Base-by-base conservation (phyloP, 2,888 invertebrate genomes). In the Automeris io region DNA sequence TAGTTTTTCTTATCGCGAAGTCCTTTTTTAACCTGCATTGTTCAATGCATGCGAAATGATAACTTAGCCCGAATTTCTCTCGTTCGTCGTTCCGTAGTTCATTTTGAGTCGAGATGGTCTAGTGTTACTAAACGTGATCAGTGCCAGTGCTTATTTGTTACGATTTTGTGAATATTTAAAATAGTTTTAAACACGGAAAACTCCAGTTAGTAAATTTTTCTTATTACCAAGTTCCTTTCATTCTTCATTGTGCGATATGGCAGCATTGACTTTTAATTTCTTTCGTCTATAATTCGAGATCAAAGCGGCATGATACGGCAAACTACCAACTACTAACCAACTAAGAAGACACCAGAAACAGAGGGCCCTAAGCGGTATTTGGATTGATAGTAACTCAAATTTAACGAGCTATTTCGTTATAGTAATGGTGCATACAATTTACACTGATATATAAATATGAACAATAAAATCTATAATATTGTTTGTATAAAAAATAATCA, bases 211-310 rank as follows among this genome's bases (percentile, higher is more conserved):
- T 57, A 67, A n/a, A n/a, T n/a, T n/a, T n/a, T n/a, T n/a, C n/a
- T n/a, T n/a, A n/a, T n/a, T n/a, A n/a, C n/a, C n/a, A n/a, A n/a
- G n/a, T n/a, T n/a, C n/a, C n/a, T n/a, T n/a, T n/a, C n/a, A n/a
- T n/a, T n/a, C n/a, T n/a, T n/a, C n/a, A n/a, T 59, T 60, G 62
- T 50, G 52, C 51, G 69, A 63, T 78, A 75, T 70, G 69, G 72
- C 70, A 69, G 71, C 77, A 74, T 74, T 65, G 66, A 67, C 59
- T 51, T 61, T 70, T 70, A 61, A 72, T 72, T 73, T 78, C n/a
- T n/a, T n/a, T n/a, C n/a, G n/a, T n/a, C n/a, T n/a, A n/a, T n/a
- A n/a, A n/a, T n/a, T n/a, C n/a, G n/a, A n/a, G n/a, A n/a, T n/a
- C n/a, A n/a, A n/a, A n/a, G n/a, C n/a, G n/a, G n/a, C n/a, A n/a